Percentiles rank a stretch among this genome's conserved stretches.
These are phyloP conservation scores for Mohoua ochrocephala DNA, from an alignment of 2,113 vertebrate species.

Conservation along the genomic window DNA sequence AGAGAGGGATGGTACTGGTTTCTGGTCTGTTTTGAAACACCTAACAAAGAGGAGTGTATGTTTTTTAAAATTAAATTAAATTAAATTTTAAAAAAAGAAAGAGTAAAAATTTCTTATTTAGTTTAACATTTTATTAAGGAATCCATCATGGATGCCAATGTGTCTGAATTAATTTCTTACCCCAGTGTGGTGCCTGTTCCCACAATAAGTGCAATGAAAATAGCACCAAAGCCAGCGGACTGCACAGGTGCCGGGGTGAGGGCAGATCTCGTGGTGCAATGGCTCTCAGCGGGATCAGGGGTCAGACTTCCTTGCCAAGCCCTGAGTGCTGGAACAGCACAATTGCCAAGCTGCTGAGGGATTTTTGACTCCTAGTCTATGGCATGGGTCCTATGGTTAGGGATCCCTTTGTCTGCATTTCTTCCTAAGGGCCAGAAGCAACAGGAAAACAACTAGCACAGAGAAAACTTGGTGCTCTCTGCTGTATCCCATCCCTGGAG, in stretches of 20 bases:
- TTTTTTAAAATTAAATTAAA: neutral
- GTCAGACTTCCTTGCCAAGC: neutral
- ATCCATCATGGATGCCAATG: neutral
- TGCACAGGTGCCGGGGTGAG: neutral
- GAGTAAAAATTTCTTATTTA: neutral
- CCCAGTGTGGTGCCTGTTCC: neutral
- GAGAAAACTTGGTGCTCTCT: neutral
- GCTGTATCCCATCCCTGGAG: neutral
- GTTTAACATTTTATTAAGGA: neutral
- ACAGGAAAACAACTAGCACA: neutral
- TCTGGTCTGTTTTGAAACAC: neutral
- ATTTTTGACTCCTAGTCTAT: neutral
- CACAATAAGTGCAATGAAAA: neutral
- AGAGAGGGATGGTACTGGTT: neutral
- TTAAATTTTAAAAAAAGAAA: neutral
- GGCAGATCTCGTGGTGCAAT: fast-evolving
- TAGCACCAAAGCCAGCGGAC: neutral
- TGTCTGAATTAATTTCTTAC: neutral
- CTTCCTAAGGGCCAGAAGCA: neutral
- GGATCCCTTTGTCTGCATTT: neutral
- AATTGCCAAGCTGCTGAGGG: neutral
- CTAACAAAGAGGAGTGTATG: neutral
- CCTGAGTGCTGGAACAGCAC: neutral
- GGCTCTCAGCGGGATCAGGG: neutral
- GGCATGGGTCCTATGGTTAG: neutral